These are phyloP conservation scores for Pharmacophagus antenor DNA, from an alignment of 2,888 invertebrate species.

Conservation along the genomic window DNA sequence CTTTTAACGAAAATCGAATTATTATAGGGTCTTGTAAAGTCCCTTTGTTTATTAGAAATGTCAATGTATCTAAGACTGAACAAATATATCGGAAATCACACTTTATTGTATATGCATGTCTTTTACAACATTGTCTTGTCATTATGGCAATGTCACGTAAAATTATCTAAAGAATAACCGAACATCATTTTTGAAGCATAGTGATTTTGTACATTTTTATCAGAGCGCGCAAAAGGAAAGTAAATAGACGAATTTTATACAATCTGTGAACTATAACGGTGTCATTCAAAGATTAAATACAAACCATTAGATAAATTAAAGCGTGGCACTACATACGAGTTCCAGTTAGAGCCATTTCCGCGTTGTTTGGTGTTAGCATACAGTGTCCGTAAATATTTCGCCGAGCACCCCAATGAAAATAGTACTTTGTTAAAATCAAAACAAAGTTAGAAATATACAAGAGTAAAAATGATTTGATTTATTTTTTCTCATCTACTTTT, in stretches of 20 bases:
- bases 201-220: not conserved
- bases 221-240: not conserved
- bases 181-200: too few species aligned
- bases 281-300: not conserved
- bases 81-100: too few species aligned
- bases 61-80: too few species aligned
- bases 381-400: constrained; percentile 12
- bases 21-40: too few species aligned
- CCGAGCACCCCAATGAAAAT: constrained; percentile 1
- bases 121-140: too few species aligned
- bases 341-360: constrained; percentile 21
- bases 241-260: not conserved
- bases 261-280: not conserved
- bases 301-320: constrained; percentile 26
- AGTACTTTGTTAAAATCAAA: constrained; percentile 19
- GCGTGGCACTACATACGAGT: constrained; percentile 22
- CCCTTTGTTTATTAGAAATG: too few species aligned
- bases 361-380: constrained; percentile 7
- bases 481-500: not conserved
- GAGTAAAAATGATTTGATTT: not conserved
- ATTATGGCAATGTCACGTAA: too few species aligned
- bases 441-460: not conserved
- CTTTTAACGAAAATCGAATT: too few species aligned
- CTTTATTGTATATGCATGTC: too few species aligned
- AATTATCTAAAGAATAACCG: too few species aligned